These are phyloP conservation scores for Ctenomys sociabilis DNA, from an alignment of 2,113 vertebrate genomes.

Conservation along the genomic window DNA sequence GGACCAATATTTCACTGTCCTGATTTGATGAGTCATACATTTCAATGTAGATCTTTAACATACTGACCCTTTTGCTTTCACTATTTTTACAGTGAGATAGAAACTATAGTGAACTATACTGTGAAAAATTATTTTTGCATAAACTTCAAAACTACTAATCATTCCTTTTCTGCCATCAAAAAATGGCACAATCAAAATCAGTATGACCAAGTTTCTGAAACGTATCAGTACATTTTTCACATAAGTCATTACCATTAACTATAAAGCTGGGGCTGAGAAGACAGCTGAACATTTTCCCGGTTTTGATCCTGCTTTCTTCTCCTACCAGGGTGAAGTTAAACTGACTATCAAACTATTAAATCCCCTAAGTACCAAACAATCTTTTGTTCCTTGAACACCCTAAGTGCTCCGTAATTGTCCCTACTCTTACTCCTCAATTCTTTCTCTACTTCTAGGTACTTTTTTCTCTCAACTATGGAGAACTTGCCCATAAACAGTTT, in stretches of 20 bases:
- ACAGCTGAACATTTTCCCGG: neutral
- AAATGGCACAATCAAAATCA: neutral
- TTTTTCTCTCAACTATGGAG: neutral
- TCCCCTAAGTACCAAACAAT: neutral
- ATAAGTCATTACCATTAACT: neutral
- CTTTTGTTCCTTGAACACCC: neutral
- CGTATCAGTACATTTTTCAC: neutral
- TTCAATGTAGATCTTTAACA: neutral
- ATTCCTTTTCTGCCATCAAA: neutral
- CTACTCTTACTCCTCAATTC: neutral
- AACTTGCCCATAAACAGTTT: neutral
- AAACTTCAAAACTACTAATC: neutral
- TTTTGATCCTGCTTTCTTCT: neutral
- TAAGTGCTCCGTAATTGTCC: accelerated
- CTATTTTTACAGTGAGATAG: neutral
- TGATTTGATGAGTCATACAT: neutral
- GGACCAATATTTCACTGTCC: neutral
- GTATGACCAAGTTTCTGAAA: neutral
- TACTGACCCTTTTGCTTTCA: neutral
- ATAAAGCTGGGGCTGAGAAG: neutral
- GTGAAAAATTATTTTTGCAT: conserved; percentile 14
- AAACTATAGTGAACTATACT: neutral
- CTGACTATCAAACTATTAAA: neutral
- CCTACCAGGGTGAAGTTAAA: neutral
- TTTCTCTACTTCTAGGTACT: neutral